Evolutionary conservation across 2,888 invertebrate genomes (phyloP).

Genomic region (Sturmia bella): DNA sequence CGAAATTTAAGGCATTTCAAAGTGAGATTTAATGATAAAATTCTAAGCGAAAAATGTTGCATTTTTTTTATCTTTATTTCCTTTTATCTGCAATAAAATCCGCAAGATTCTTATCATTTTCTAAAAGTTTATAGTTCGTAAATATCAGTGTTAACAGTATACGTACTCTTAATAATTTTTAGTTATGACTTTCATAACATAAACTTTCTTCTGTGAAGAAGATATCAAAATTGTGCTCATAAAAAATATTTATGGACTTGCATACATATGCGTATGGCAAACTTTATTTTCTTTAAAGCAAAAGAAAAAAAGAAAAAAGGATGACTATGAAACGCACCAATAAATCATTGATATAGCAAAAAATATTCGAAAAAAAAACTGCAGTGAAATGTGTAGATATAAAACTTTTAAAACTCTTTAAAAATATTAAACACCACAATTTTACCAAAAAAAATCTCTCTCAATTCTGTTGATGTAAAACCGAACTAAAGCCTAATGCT

Average conservation of each 20-base stretch:
- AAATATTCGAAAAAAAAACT: neutral
- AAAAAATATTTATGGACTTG: slow-evolving; percentile 49
- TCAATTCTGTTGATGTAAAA: too few species aligned
- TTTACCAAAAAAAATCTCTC: too few species aligned
- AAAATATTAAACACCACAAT: too few species aligned
- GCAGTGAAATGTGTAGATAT: neutral
- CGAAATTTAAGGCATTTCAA: too few species aligned
- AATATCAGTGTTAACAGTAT: slow-evolving; percentile 3
- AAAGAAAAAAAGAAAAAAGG: neutral
- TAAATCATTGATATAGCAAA: slow-evolving; percentile 35
- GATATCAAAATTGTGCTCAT: slow-evolving; percentile 34
- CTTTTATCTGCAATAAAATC: neutral
- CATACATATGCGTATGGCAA: slow-evolving; percentile 18
- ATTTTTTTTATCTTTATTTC: neutral
- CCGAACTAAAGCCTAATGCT: too few species aligned
- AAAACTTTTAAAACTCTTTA: too few species aligned
- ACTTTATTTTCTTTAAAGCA: neutral
- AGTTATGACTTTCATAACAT: slow-evolving; percentile 31
- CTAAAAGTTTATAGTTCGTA: slow-evolving; percentile 1
- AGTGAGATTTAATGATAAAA: too few species aligned
- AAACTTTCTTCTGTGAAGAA: slow-evolving; percentile 32
- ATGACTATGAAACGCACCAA: slow-evolving; percentile 27
- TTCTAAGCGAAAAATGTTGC: too few species aligned
- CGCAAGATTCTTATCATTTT: neutral
- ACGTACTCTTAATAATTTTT: slow-evolving; percentile 9